Percentiles rank a stretch among this genome's conserved stretches.
Evolutionary conservation across 1,140 invertebrate genomes (phyloP).

Genomic region (Bombus confusus): DNA sequence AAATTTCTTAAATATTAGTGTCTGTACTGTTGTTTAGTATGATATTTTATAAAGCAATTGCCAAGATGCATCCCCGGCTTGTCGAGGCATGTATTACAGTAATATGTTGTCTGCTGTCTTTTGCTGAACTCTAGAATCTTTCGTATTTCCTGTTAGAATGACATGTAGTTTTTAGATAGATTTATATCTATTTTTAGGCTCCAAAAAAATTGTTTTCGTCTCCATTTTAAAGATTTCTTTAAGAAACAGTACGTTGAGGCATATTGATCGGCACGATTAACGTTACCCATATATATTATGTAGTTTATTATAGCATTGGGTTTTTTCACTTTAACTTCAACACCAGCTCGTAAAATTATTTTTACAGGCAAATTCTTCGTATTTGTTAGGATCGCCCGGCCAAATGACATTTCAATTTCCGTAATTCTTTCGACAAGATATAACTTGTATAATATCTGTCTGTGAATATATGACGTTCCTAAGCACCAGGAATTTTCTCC

Average conservation of each 20-base stretch:
- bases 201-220: not conserved
- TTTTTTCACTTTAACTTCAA: not conserved
- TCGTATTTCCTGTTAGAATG: not conserved
- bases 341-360: not conserved
- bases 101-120: not conserved
- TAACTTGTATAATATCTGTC: no score
- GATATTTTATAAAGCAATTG: not conserved
- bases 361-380: constrained; percentile 40
- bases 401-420: no score
- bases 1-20: not conserved
- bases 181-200: not conserved
- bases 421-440: no score
- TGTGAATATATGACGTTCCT: no score
- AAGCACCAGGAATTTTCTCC: no score
- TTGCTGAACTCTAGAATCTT: not conserved
- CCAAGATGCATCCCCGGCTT: not conserved
- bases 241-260: not conserved
- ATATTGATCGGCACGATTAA: not conserved
- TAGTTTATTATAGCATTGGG: not conserved
- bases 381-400: constrained; percentile 42
- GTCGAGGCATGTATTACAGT: not conserved
- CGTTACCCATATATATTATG: not conserved
- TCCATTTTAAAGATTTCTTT: not conserved
- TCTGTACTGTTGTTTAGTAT: not conserved
- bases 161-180: not conserved